These are phyloP conservation scores for Alethe castanea DNA, from an alignment of 2,113 vertebrate genomes.

Conservation along the genomic window DNA sequence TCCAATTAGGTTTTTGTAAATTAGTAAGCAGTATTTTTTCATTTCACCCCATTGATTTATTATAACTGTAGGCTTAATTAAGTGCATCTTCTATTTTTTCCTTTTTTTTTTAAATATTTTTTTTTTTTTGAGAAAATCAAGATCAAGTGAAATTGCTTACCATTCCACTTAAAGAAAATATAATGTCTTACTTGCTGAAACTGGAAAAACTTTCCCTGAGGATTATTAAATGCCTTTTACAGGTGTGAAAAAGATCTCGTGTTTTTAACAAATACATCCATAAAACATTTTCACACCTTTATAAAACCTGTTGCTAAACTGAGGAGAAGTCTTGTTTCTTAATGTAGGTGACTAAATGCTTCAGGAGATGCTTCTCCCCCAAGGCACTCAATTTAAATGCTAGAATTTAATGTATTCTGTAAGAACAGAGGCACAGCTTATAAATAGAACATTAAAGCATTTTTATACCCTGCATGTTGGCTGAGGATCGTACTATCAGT, in stretches of 20 bases:
- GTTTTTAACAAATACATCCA: slow-evolving; percentile 41
- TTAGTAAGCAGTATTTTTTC: slow-evolving; percentile 6
- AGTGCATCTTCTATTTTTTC: not conserved
- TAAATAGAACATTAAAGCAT: slow-evolving; percentile 4
- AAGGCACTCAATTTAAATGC: slow-evolving; percentile 13
- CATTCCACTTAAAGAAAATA: not conserved
- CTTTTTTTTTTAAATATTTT: not conserved
- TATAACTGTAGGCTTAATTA: slow-evolving; percentile 28
- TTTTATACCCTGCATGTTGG: not conserved
- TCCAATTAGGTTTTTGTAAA: slow-evolving; percentile 4
- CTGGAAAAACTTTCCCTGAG: not conserved
- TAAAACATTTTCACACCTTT: slow-evolving; percentile 42
- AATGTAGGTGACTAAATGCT: not conserved
- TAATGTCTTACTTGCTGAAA: not conserved
- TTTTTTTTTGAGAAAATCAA: not conserved
- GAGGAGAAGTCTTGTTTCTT: not conserved
- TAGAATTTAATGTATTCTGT: slow-evolving; percentile 24
- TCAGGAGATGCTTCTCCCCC: not conserved
- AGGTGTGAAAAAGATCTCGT: slow-evolving; percentile 12
- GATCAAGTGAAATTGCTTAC: not conserved
- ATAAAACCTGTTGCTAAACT: slow-evolving; percentile 1
- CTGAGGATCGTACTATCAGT: not conserved
- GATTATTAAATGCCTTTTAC: slow-evolving; percentile 34
- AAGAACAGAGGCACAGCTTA: not conserved
- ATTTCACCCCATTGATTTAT: slow-evolving; percentile 3